These are phyloP conservation scores for Trachelus iudaicus DNA, from an alignment of 2,888 invertebrate species.

Conservation along the genomic window DNA sequence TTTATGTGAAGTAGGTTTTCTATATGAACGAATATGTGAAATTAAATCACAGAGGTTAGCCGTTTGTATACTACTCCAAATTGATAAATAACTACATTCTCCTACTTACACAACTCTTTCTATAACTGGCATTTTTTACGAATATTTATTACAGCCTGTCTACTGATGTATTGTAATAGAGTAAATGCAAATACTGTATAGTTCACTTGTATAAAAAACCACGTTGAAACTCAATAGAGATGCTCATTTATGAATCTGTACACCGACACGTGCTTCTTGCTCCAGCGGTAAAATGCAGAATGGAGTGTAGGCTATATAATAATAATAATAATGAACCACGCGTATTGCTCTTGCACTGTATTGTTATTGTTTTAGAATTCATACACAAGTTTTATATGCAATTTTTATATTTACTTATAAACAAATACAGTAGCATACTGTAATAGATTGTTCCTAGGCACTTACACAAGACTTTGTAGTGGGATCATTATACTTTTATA, in stretches of 20 bases:
- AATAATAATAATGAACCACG: neutral
- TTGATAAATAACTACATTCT: neutral
- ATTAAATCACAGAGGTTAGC: neutral
- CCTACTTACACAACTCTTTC: slow-evolving; percentile 63
- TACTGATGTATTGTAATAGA: neutral
- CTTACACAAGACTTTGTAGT: neutral
- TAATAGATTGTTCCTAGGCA: neutral
- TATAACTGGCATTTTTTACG: slow-evolving; percentile 52
- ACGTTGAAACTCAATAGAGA: neutral
- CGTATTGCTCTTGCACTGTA: neutral
- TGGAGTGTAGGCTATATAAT: neutral
- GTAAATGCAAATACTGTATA: neutral
- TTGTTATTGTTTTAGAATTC: neutral
- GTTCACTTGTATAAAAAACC: neutral
- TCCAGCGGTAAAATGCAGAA: neutral
- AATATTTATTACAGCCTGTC: neutral
- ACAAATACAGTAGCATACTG: neutral
- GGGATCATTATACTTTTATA: neutral
- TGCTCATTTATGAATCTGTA: neutral
- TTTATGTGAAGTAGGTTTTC: slow-evolving; percentile 89
- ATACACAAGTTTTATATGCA: neutral
- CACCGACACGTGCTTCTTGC: neutral
- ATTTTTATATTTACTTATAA: neutral
- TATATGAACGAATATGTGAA: slow-evolving; percentile 61
- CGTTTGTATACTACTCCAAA: neutral